A percentile compares a stretch with the other conserved stretches of the same genome.
phyloP scores from a whole-genome alignment of 2,797 vertebrate genomes.

The Catamblyrhynchus diadema region DNA sequence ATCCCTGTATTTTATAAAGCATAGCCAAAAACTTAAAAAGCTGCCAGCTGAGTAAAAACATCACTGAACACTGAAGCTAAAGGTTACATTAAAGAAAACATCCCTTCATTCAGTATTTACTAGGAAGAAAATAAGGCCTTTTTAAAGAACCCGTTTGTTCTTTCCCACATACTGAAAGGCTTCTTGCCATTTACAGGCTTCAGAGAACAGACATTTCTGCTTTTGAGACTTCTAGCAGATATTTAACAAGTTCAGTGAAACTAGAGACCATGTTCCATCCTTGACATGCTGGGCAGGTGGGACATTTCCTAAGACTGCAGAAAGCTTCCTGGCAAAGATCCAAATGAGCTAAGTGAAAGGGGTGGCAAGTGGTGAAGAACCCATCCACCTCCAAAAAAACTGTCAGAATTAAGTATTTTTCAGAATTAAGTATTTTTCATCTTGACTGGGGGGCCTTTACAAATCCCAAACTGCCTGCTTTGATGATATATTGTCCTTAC shows the following conservation, averaged over 20 bases:
- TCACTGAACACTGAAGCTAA: not conserved
- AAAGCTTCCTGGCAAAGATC: not conserved
- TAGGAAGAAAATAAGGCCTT: not conserved
- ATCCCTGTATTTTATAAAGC: not conserved
- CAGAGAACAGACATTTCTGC: not conserved
- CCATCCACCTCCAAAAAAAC: not conserved
- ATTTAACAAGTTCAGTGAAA: not conserved
- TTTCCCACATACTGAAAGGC: not conserved
- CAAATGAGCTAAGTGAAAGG: not conserved
- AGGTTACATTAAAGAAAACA: not conserved
- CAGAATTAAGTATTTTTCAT: not conserved
- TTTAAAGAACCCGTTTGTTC: not conserved
- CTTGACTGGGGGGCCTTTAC: not conserved
- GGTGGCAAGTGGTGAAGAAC: not conserved
- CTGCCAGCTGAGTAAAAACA: not conserved
- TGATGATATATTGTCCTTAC: not conserved
- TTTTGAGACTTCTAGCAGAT: not conserved
- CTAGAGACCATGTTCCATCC: not conserved
- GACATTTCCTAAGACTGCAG: not conserved
- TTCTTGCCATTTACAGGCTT: not conserved
- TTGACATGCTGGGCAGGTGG: not conserved
- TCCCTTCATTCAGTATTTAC: not conserved
- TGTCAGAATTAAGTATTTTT: not conserved
- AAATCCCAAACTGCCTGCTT: not conserved
- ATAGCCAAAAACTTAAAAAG: not conserved